Conservation (phyloP, 2,888 invertebrate species). For the Pseudococcus viburni region DNA sequence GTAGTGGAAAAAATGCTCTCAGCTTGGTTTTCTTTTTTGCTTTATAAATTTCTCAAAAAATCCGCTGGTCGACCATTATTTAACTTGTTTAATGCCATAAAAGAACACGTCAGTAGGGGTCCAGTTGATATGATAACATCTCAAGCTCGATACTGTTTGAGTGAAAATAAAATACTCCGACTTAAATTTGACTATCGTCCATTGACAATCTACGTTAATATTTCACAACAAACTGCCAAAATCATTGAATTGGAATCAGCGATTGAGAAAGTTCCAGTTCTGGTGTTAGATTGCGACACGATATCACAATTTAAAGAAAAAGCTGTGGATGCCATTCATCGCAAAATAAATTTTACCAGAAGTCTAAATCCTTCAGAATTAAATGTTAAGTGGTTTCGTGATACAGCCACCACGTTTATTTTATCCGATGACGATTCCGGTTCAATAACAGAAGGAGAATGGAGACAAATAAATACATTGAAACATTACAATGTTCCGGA, state of each 20-base stretch:
- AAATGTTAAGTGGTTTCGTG: constrained; percentile 98
- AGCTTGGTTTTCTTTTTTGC: constrained; percentile 98
- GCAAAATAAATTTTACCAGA: constrained; percentile 95
- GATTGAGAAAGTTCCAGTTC: constrained; percentile 93
- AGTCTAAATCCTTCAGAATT: constrained; percentile 96
- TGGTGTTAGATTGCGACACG: constrained; percentile 98
- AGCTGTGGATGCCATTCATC: constrained; percentile 96
- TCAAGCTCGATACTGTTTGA: constrained; percentile 97
- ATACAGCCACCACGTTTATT: constrained; percentile 91
- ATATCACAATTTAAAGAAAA: constrained; percentile 79
- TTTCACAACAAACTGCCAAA: constrained; percentile 92
- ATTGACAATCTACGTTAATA: constrained; percentile 91
- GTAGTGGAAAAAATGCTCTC: constrained; percentile 99
- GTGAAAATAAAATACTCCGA: constrained; percentile 98
- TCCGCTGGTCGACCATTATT: constrained; percentile 98
- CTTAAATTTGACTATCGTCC: constrained; percentile 97
- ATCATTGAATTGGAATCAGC: constrained; percentile 89
- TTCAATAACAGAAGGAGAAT: constrained; percentile 95
- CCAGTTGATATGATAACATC: constrained; percentile 98
- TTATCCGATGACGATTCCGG: constrained; percentile 98
- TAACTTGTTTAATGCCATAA: constrained; percentile 97
- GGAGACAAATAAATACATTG: constrained; percentile 96
- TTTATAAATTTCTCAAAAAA: constrained; percentile 97
- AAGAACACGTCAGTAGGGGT: constrained; percentile 98
- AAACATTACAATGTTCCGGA: constrained; percentile 98